phyloP scores from a whole-genome alignment of 2,888 invertebrate genomes.

The Pheosia gnoma region DNA sequence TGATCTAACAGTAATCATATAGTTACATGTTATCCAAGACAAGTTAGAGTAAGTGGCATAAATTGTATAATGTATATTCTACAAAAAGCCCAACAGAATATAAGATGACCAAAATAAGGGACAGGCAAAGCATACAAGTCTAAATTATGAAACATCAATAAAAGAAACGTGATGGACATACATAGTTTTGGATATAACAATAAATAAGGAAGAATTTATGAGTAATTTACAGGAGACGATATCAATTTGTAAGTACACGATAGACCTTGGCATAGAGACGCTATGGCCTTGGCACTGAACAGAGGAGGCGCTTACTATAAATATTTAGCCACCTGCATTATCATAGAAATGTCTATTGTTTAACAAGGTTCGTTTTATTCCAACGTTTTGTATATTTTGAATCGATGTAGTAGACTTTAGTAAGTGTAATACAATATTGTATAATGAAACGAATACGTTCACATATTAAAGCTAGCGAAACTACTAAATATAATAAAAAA shows the following conservation, averaged over 20 bases:
- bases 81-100: no score
- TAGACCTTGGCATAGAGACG: slow-evolving; percentile 7
- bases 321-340: slow-evolving; percentile 2
- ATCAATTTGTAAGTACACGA: not conserved
- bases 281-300: slow-evolving; percentile 8
- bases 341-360: slow-evolving; percentile 11
- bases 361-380: not conserved
- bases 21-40: no score
- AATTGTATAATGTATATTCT: no score
- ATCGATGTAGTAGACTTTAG: not conserved
- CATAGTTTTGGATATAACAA: not conserved
- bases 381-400: not conserved
- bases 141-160: not conserved
- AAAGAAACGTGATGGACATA: not conserved
- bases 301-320: not conserved
- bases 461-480: no score
- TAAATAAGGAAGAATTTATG: not conserved
- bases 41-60: no score
- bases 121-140: not conserved
- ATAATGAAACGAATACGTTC: no score
- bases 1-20: not conserved
- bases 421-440: no score
- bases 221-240: not conserved
- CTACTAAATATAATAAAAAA: no score
- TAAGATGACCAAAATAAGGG: not conserved